Evolutionary conservation across 2,113 vertebrate species (phyloP).

Genomic region (Pavo muticus): DNA sequence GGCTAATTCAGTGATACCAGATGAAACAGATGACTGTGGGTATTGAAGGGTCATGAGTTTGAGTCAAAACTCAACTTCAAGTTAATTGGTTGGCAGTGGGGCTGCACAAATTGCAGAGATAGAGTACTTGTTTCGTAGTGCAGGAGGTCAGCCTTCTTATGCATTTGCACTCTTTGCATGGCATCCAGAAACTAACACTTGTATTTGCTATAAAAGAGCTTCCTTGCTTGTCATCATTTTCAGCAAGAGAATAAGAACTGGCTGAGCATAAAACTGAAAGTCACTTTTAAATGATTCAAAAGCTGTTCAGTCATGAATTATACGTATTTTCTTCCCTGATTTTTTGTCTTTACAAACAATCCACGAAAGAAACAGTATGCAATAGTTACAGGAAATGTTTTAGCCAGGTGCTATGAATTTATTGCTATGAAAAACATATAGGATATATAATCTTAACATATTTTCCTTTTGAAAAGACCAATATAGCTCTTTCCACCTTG

Average conservation of each 20-base stretch:
- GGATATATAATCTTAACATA: slow-evolving; percentile 46
- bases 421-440: slow-evolving; percentile 30
- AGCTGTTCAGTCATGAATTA: slow-evolving; percentile 59
- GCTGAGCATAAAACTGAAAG: slow-evolving; percentile 53
- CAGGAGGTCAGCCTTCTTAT: slow-evolving; percentile 51
- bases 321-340: slow-evolving; percentile 5
- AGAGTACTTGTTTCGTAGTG: slow-evolving; percentile 64
- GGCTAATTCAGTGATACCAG: slow-evolving; percentile 71
- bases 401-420: neutral
- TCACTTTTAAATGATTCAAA: slow-evolving; percentile 53
- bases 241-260: slow-evolving; percentile 58
- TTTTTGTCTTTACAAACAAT: slow-evolving; percentile 55
- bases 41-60: slow-evolving; percentile 76
- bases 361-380: slow-evolving; percentile 26
- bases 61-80: slow-evolving; percentile 81
- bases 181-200: slow-evolving; percentile 62
- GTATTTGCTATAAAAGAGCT: slow-evolving; percentile 57
- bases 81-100: slow-evolving; percentile 77
- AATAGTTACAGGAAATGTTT: slow-evolving; percentile 27
- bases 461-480: slow-evolving; percentile 47
- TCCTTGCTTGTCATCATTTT: slow-evolving; percentile 65
- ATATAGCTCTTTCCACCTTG: slow-evolving; percentile 43
- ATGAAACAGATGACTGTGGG: slow-evolving; percentile 67
- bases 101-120: slow-evolving; percentile 72
- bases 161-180: slow-evolving; percentile 48